A percentile compares a stretch with the other conserved stretches of the same genome.
Conservation (phyloP, 2,113 vertebrate species). For the Urocynchramus pylzowi region DNA sequence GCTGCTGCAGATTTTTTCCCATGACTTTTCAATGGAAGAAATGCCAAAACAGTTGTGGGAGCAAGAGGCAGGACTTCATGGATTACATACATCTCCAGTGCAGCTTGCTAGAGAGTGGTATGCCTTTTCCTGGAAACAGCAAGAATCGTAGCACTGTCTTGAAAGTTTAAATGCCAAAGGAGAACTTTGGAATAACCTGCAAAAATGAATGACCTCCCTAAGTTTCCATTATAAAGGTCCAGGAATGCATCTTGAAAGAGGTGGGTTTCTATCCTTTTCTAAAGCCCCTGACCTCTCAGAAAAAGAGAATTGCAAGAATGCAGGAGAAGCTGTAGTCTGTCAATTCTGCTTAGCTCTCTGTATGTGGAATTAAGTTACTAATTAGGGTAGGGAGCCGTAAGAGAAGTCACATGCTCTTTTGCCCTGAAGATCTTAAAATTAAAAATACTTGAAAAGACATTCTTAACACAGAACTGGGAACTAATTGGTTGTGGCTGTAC, state of each 20-base stretch:
- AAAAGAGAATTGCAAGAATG: constrained; percentile 32
- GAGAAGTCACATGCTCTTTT: constrained; percentile 37
- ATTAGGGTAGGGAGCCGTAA: neutral
- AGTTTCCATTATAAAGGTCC: neutral
- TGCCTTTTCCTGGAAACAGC: neutral
- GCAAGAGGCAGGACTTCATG: neutral
- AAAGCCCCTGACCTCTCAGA: neutral
- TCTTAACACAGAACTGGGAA: neutral
- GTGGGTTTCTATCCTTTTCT: neutral
- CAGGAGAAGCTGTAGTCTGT: neutral
- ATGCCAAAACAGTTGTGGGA: neutral
- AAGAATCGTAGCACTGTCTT: neutral
- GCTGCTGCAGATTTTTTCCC: neutral
- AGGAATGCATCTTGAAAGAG: neutral
- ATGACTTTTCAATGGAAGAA: neutral
- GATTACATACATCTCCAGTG: neutral
- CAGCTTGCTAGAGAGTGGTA: neutral
- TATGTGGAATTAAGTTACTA: constrained; percentile 8
- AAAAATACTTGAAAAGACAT: constrained; percentile 12
- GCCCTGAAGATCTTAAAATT: neutral
- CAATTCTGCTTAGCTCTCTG: neutral
- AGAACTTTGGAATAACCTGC: neutral
- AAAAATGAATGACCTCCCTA: neutral
- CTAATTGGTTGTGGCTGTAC: neutral
- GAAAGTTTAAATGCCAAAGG: neutral